Evolutionary conservation across 2,797 vertebrate genomes (phyloP).

Genomic region (Odontamblyopus lacepedii): DNA sequence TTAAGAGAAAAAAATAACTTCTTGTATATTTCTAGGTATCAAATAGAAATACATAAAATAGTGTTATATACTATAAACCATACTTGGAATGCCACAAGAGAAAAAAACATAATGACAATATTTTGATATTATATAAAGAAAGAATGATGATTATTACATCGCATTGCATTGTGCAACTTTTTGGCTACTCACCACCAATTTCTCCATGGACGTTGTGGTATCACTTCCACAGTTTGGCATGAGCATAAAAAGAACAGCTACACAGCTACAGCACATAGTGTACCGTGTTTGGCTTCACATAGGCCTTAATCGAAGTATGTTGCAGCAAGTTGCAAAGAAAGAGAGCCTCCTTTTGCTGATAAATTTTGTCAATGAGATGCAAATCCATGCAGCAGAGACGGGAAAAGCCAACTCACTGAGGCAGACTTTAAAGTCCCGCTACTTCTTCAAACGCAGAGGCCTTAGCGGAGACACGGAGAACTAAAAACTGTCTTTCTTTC

Average conservation of each 20-base stretch:
- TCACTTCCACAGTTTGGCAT: too few species aligned
- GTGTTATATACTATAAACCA: neutral
- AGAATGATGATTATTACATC: too few species aligned
- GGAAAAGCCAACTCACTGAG: constrained; percentile 30
- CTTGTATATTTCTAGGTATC: too few species aligned
- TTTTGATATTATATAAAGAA: too few species aligned
- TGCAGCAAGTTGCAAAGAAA: constrained; percentile 32
- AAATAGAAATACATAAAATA: too few species aligned
- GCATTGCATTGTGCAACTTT: too few species aligned
- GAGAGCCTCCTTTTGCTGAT: constrained; percentile 35
- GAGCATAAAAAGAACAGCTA: too few species aligned
- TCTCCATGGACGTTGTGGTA: too few species aligned
- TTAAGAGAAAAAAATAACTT: too few species aligned
- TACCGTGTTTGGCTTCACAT: constrained; percentile 28
- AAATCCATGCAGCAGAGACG: constrained; percentile 66
- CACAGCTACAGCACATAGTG: too few species aligned
- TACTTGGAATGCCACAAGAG: neutral
- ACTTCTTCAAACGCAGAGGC: constrained; percentile 33
- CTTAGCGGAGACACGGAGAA: constrained; percentile 22
- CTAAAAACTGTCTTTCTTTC: constrained; percentile 33
- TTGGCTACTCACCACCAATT: too few species aligned
- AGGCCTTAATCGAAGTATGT: constrained; percentile 19
- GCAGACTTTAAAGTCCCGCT: constrained; percentile 37
- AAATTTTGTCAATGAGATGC: constrained; percentile 70
- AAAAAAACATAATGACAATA: neutral